Base-by-base conservation (phyloP, 2,888 invertebrate species). In the Mylabris sibirica region DNA sequence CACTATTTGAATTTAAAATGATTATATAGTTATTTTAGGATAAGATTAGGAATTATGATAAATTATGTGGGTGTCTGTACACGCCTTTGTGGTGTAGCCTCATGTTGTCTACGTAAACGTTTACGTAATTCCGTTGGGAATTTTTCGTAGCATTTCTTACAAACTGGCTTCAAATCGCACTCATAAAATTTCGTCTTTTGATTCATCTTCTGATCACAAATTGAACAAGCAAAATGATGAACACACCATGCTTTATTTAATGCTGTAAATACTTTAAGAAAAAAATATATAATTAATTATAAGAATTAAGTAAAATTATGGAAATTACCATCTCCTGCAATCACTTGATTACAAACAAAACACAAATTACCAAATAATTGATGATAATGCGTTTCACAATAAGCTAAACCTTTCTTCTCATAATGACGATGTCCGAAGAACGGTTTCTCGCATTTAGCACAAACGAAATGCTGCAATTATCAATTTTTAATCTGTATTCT, bases 221-320 rank as follows among this genome's bases (percentile, higher is more conserved):
- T 91, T 3, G 97, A 93, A 85, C 99, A 99, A 63, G 98, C 95
- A 86, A 99, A 99, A 86, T 99, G 99, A 84, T 98, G 95, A 64
- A 97, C 96, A 86, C 99, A 99, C 99, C 99, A 99, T 59, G 98
- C 97, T 87, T 99, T 99, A 87, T 99, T 98, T 83, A 99, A 87
- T 49, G 99, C 98, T 73, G 97, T 97, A 86, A 99, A 99, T 66
- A 97, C 98, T 98, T 86, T 38, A 88, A 80, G 65, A 30, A 70
- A 68, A 63, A 22, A 41, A 41, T 38, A 12, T 22, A 49, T 22
- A 22, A 60, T 14, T 22, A 22, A 60, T 14, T 59, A n/a, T 59
- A 67, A 60, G 49, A 44, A 44, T 65, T 41, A 20, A 62, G 24
- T 14, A 62, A 65, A 11, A 59, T 26, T 63, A 30, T 3, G 41